Evolutionary conservation across 1,140 invertebrate genomes (phyloP).

Genomic region (Listronotus oregonensis): DNA sequence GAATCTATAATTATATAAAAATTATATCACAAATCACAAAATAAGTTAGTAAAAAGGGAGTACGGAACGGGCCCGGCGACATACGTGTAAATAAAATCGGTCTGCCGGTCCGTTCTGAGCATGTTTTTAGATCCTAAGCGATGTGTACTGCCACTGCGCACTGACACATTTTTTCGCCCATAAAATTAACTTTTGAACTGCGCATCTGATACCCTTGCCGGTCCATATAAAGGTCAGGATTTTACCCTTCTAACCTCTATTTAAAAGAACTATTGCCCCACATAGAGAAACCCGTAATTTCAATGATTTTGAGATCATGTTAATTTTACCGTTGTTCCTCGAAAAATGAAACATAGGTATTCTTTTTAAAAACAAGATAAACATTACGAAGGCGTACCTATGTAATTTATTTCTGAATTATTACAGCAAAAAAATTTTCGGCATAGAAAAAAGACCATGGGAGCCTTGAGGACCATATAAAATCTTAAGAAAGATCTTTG

Average conservation of each 20-base stretch:
- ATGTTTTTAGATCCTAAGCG: too few species aligned
- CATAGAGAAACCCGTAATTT: not conserved
- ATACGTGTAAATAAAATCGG: too few species aligned
- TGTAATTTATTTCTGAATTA: slow-evolving; percentile 8
- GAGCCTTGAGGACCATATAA: slow-evolving; percentile 8
- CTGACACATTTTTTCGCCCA: too few species aligned
- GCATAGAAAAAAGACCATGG: not conserved
- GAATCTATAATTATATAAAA: too few species aligned
- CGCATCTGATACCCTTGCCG: too few species aligned
- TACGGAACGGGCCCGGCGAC: too few species aligned
- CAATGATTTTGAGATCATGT: not conserved
- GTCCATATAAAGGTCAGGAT: too few species aligned
- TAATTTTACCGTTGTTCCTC: slow-evolving; percentile 7
- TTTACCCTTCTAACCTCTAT: slow-evolving; percentile 6
- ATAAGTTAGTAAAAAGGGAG: too few species aligned
- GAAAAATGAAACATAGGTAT: not conserved
- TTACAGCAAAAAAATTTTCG: not conserved
- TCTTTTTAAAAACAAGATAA: slow-evolving; percentile 12
- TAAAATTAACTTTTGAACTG: too few species aligned
- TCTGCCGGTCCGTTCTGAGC: too few species aligned
- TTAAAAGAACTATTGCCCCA: slow-evolving; percentile 3
- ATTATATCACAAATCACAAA: too few species aligned
- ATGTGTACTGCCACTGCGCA: too few species aligned
- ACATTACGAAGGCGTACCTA: slow-evolving; percentile 9
- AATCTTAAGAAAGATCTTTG: slow-evolving; percentile 3